phyloP scores from a whole-genome alignment of 2,888 invertebrate species.

The Parnassius mnemosyne region DNA sequence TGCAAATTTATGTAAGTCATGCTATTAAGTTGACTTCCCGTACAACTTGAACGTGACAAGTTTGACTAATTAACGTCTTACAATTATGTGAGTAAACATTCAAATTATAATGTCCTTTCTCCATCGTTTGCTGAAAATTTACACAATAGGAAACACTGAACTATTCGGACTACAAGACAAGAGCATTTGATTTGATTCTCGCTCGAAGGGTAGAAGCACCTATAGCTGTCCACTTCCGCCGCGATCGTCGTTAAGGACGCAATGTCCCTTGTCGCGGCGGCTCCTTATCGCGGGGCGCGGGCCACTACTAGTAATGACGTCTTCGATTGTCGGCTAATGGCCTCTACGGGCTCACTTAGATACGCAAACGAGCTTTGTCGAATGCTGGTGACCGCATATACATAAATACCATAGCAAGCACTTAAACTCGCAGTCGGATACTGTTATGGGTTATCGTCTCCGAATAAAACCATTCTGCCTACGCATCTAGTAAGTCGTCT shows the following conservation, averaged over 20 bases:
- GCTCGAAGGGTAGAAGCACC: conserved; percentile 42
- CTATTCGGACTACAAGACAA: conserved; percentile 11
- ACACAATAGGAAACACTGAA: conserved; percentile 23
- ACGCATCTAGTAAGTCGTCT: not conserved
- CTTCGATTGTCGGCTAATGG: conserved; percentile 78
- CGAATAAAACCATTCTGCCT: conserved; percentile 1
- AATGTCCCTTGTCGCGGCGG: conserved; percentile 41
- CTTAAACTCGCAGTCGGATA: conserved; percentile 26
- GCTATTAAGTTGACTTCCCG: not conserved
- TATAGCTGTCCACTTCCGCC: conserved; percentile 63
- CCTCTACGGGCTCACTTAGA: conserved; percentile 76
- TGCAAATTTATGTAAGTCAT: no score
- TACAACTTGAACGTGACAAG: conserved; percentile 17
- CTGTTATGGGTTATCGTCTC: conserved; percentile 4
- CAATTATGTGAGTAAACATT: conserved; percentile 20
- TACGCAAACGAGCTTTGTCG: conserved; percentile 78
- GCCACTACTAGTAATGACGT: conserved; percentile 73
- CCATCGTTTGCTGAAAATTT: conserved; percentile 23
- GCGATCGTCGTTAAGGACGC: conserved; percentile 63
- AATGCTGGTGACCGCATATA: conserved; percentile 56
- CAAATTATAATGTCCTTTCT: conserved; percentile 22
- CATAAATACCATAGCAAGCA: conserved; percentile 40
- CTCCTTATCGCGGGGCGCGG: conserved; percentile 73
- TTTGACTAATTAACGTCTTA: conserved; percentile 18
- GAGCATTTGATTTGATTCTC: conserved; percentile 23